Conservation (phyloP, 2,888 invertebrate species). For the Branchinecta sandiegonensis region DNA sequence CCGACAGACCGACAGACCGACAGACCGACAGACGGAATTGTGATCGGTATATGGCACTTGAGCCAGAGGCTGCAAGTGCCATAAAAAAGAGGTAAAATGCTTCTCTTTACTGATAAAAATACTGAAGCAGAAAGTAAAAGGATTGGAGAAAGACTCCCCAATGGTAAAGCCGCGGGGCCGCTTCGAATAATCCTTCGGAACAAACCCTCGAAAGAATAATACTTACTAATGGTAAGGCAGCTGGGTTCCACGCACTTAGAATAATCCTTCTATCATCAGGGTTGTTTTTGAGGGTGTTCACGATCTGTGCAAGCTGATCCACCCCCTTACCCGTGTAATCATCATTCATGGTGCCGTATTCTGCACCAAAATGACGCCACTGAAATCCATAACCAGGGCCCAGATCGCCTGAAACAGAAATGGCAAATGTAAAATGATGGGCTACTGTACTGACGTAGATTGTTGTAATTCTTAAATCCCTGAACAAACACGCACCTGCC, state of each 20-base stretch:
- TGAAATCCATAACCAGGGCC: conserved; percentile 97
- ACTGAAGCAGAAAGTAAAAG: too few relatives aligned
- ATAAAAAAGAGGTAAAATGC: too few relatives aligned
- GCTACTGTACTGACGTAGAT: too few relatives aligned
- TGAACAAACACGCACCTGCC: too few relatives aligned
- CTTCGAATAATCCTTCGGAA: too few relatives aligned
- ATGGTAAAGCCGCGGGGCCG: conserved; percentile 54
- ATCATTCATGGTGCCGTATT: conserved; percentile 62
- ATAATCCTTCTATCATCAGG: conserved; percentile 80
- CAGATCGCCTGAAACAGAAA: conserved; percentile 52
- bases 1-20: too few relatives aligned
- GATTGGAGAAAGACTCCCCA: not conserved
- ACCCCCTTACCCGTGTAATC: conserved; percentile 73
- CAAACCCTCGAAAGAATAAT: not conserved
- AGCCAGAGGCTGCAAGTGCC: too few relatives aligned
- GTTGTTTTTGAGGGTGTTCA: conserved; percentile 59
- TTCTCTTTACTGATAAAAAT: too few relatives aligned
- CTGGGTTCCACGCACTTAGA: conserved; percentile 89
- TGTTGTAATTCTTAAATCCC: too few relatives aligned
- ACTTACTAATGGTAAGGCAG: conserved; percentile 46
- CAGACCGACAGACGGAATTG: too few relatives aligned
- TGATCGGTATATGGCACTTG: too few relatives aligned
- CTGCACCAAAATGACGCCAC: conserved; percentile 93
- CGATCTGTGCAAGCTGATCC: conserved; percentile 67
- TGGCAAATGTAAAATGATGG: too few relatives aligned